Percentiles rank a stretch among this genome's conserved stretches.
phyloP scores from a whole-genome alignment of 2,797 vertebrate genomes.

The Mustela erminea region DNA sequence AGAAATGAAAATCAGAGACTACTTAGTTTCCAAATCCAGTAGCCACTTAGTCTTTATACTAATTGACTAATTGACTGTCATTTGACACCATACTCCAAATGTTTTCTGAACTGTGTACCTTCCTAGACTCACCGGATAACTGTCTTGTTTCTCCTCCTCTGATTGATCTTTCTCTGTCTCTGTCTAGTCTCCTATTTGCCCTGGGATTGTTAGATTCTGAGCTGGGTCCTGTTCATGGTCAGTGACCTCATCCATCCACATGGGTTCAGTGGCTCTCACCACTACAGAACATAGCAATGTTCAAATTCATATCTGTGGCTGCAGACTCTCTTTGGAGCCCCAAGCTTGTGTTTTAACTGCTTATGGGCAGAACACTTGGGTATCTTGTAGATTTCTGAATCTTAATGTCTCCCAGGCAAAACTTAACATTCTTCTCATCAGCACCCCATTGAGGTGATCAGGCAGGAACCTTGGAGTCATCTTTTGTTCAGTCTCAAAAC shows the following conservation, averaged over 20 bases:
- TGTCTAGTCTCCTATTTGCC: background rate
- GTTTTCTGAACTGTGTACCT: background rate
- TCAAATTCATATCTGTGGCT: background rate
- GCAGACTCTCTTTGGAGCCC: background rate
- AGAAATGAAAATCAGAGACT: background rate
- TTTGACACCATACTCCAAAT: background rate
- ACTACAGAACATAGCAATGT: background rate
- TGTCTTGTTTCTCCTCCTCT: background rate
- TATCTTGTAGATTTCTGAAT: background rate
- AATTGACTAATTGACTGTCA: background rate
- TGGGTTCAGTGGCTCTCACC: background rate
- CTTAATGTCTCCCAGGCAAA: conserved; percentile 11
- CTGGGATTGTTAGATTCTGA: background rate
- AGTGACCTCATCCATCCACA: background rate
- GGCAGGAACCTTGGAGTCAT: background rate
- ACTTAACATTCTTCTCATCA: background rate
- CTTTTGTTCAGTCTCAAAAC: background rate
- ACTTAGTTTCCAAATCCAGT: background rate
- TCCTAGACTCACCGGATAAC: background rate
- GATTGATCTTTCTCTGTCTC: background rate
- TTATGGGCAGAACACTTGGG: background rate
- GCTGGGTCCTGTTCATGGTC: background rate
- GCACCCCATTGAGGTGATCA: background rate
- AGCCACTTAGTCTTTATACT: background rate
- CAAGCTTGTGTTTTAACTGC: background rate